Evolutionary conservation across 2,888 invertebrate genomes (phyloP).

Genomic region (Acrobasis suavella): DNA sequence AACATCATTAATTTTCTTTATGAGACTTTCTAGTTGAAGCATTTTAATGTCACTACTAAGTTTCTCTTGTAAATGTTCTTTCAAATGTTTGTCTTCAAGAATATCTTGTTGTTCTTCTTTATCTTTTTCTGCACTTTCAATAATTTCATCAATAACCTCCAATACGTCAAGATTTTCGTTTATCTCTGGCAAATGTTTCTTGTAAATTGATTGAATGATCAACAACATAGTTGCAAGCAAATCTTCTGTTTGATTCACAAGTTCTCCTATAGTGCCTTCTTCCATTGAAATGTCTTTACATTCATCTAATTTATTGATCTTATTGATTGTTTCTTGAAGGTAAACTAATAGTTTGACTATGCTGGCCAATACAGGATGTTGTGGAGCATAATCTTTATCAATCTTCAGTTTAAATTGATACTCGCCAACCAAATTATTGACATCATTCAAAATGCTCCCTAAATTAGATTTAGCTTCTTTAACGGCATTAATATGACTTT

Average conservation of each 20-base stretch:
- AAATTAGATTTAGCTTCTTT: slow-evolving; percentile 57
- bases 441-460: slow-evolving; percentile 46
- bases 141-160: slow-evolving; percentile 63
- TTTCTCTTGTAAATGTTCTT: slow-evolving; percentile 84
- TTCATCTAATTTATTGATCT: slow-evolving; percentile 50
- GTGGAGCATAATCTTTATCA: slow-evolving; percentile 39
- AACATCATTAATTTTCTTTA: slow-evolving; percentile 65
- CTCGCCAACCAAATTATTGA: slow-evolving; percentile 51
- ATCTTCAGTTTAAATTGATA: slow-evolving; percentile 59
- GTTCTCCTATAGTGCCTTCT: slow-evolving; percentile 39
- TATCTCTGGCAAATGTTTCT: slow-evolving; percentile 62
- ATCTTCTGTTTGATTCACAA: slow-evolving; percentile 62
- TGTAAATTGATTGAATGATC: slow-evolving; percentile 64
- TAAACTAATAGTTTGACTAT: slow-evolving; percentile 52
- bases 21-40: slow-evolving; percentile 80
- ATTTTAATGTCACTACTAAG: slow-evolving; percentile 83
- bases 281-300: slow-evolving; percentile 47
- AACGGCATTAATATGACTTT: slow-evolving; percentile 60
- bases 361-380: slow-evolving; percentile 63
- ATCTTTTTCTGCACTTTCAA: slow-evolving; percentile 55
- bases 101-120: slow-evolving; percentile 75
- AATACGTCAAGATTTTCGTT: slow-evolving; percentile 57
- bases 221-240: slow-evolving; percentile 61
- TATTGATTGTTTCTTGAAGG: slow-evolving; percentile 46
- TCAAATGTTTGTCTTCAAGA: slow-evolving; percentile 85